phyloP scores from a whole-genome alignment of 2,888 invertebrate genomes.

The Dichetophora obliterata region DNA sequence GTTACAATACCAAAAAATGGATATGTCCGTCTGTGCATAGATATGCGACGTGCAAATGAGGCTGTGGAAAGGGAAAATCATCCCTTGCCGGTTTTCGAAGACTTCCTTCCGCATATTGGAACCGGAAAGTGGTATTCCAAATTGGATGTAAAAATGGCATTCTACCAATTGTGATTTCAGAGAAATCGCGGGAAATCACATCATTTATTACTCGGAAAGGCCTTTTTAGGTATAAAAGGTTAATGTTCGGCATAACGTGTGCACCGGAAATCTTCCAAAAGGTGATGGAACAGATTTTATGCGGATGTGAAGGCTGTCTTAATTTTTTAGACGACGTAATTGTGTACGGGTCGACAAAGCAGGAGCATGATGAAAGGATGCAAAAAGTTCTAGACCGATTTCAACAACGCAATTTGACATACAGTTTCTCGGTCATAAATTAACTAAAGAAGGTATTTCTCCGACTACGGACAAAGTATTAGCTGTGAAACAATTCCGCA shows the following conservation, averaged over 20 bases:
- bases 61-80: conserved; percentile 27
- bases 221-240: conserved; percentile 26
- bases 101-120: conserved; percentile 19
- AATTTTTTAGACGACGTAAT: conserved; percentile 35
- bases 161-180: conserved; percentile 29
- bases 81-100: conserved; percentile 30
- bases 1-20: conserved; percentile 32
- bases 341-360: conserved; percentile 22
- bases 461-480: neutral
- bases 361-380: conserved; percentile 20
- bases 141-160: conserved; percentile 21
- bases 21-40: conserved; percentile 26
- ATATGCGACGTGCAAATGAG: conserved; percentile 30
- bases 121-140: conserved; percentile 8
- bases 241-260: conserved; percentile 34
- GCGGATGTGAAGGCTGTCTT: conserved; percentile 23
- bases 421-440: conserved; percentile 28
- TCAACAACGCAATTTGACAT: conserved; percentile 23
- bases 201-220: conserved; percentile 34
- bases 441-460: conserved; percentile 22
- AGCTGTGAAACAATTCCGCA: too few relatives aligned
- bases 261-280: conserved; percentile 35
- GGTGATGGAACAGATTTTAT: conserved; percentile 31
- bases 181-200: conserved; percentile 27
- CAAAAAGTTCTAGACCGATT: neutral